Evolutionary conservation across 2,888 invertebrate genomes (phyloP).

Genomic region (Xestia rhomboidea): DNA sequence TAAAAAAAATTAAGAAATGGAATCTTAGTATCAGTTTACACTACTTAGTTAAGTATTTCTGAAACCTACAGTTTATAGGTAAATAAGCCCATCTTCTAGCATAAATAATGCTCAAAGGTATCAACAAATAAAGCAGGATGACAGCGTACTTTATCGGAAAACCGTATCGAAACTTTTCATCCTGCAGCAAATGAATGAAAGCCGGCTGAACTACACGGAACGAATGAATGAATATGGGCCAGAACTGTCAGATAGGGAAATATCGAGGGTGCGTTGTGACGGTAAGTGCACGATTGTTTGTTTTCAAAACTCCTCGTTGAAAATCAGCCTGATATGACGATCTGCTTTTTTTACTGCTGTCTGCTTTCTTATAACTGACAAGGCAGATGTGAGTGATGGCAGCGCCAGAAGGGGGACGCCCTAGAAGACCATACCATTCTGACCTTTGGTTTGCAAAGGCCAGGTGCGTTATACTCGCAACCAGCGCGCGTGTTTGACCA

Average conservation of each 20-base stretch:
- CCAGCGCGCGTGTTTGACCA: too few relatives aligned
- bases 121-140: background rate
- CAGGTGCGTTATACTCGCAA: too few relatives aligned
- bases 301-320: slow-evolving; percentile 6
- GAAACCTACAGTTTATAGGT: background rate
- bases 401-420: background rate
- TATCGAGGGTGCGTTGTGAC: slow-evolving; percentile 18
- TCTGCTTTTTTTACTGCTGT: background rate
- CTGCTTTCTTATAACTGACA: too few relatives aligned
- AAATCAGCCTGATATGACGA: background rate
- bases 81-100: background rate
- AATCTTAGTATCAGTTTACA: background rate
- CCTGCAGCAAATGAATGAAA: slow-evolving; percentile 12
- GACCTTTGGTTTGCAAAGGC: background rate
- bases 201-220: slow-evolving; percentile 3
- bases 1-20: background rate
- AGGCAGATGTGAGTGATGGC: background rate
- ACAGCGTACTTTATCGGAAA: slow-evolving; percentile 21
- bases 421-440: background rate
- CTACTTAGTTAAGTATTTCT: background rate
- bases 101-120: background rate
- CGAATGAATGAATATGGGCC: slow-evolving; percentile 7
- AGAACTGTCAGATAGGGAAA: slow-evolving; percentile 2
- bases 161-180: slow-evolving; percentile 14
- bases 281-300: background rate